Conservation (phyloP, 2,888 invertebrate genomes). For the Cephalotes varians region DNA sequence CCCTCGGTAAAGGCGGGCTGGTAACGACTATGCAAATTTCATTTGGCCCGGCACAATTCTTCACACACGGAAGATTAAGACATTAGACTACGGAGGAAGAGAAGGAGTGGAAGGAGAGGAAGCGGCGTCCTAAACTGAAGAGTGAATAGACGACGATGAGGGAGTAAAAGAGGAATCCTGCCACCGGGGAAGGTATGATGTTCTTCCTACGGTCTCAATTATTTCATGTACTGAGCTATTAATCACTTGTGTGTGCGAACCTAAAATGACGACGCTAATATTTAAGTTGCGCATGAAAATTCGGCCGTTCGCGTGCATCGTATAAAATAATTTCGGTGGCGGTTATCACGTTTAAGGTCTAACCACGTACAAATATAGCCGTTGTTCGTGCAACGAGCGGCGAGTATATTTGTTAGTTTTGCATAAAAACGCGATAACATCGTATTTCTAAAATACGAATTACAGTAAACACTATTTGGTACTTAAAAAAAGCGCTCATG, state of each 20-base stretch:
- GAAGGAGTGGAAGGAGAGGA: slow-evolving; percentile 43
- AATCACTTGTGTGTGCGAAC: slow-evolving; percentile 65
- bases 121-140: slow-evolving; percentile 59
- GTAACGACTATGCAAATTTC: slow-evolving; percentile 82
- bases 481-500: slow-evolving; percentile 9
- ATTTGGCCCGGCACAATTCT: slow-evolving; percentile 79
- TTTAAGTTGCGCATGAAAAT: slow-evolving; percentile 65
- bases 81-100: slow-evolving; percentile 73
- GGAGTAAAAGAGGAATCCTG: slow-evolving; percentile 55
- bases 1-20: slow-evolving; percentile 72
- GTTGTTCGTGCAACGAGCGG: slow-evolving; percentile 31
- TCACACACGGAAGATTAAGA: slow-evolving; percentile 81
- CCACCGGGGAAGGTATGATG: slow-evolving; percentile 51
- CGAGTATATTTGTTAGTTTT: slow-evolving; percentile 30
- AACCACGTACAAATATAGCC: slow-evolving; percentile 23
- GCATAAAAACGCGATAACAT: slow-evolving; percentile 17
- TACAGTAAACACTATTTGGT: slow-evolving; percentile 29
- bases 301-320: slow-evolving; percentile 55
- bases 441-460: slow-evolving; percentile 40
- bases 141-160: slow-evolving; percentile 58
- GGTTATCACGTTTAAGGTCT: slow-evolving; percentile 33
- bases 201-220: slow-evolving; percentile 67
- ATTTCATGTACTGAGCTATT: slow-evolving; percentile 65
- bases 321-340: slow-evolving; percentile 42
- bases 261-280: slow-evolving; percentile 60